Evolutionary conservation across 2,113 vertebrate species (phyloP), one percentile per base, ranked within the genome.

Genomic region (Chionomys nivalis): DNA sequence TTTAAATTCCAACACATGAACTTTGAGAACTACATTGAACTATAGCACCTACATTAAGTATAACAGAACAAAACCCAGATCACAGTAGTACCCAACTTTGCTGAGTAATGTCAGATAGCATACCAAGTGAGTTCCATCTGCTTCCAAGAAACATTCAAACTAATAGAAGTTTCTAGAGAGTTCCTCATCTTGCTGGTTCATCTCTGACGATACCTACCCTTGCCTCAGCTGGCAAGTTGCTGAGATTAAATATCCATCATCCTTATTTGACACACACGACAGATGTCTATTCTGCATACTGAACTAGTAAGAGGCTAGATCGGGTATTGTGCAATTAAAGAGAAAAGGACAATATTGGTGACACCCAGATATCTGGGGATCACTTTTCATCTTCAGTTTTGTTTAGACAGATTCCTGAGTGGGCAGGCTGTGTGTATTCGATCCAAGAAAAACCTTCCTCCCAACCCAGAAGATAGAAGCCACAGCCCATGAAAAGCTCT

Each of bases 381-480:
- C 16, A 65, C 88, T 92, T 94, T 85, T 76, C 91, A 77, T 89
- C 75, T 55, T 95, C 73, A 3, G 68, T 85, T 94, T 85, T 65
- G 70, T 91, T 93, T 75, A 79, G 92, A 95, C n/a, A 2, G 63
- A 89, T 91, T 73, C 87, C 70, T 89, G 77, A 90, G 79, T 58
- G 55, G 44, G 76, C 47, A 88, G 88, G 17, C 89, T 61, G 36
- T 82, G 91, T 75, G 12, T 73, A 76, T 36, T 28, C 47, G 47
- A 81, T 75, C 97, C 97, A 97, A 97, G 90, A 92, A 81, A 94
- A 92, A 90, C 81, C 76, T 92, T 94, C 85, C 92, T 95, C 91
- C 90, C 75, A 70, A n/a, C 61, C 91, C 93, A 89, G 90, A 91
- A 95, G 94, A 90, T 91, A 93, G 91, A 96, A 86, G 87, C 94